These are phyloP conservation scores for Apotomis capreana DNA, from an alignment of 2,888 invertebrate species.

Conservation along the genomic window DNA sequence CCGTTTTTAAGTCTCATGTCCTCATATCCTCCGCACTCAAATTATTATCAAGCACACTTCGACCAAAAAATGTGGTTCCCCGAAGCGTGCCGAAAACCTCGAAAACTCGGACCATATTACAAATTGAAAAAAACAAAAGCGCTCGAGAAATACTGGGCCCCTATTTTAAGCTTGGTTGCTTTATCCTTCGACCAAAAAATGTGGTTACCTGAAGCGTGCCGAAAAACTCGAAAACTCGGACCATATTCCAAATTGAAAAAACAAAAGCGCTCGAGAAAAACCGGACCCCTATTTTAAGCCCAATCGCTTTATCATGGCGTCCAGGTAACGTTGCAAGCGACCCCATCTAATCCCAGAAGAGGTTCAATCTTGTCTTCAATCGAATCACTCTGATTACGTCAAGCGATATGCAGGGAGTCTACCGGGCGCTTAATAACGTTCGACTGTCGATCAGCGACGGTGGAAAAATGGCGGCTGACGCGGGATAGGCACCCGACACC, in stretches of 20 bases:
- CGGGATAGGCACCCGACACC: constrained; percentile 12
- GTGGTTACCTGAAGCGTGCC: background rate
- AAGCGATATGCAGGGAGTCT: constrained; percentile 43
- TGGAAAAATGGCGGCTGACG: constrained; percentile 24
- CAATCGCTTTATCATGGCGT: constrained; percentile 35
- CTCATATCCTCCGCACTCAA: no score
- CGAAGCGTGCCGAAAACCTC: background rate
- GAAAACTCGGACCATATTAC: background rate
- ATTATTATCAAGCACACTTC: no score
- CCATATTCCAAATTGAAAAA: constrained; percentile 10
- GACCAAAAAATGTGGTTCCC: background rate
- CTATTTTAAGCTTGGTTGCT: constrained; percentile 21
- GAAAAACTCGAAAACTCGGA: background rate
- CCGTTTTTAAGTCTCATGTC: no score
- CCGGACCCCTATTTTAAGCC: constrained; percentile 8
- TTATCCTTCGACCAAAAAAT: constrained; percentile 5
- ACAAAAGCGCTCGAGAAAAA: constrained; percentile 13
- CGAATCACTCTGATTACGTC: constrained; percentile 45
- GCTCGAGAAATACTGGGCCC: background rate
- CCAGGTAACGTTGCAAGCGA: constrained; percentile 30
- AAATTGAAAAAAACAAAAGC: constrained; percentile 23
- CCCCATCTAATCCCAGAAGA: constrained; percentile 43
- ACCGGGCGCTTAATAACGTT: constrained; percentile 40
- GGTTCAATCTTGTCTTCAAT: constrained; percentile 45
- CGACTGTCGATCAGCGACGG: constrained; percentile 27